Base-by-base conservation (phyloP, 2,797 vertebrate species). In the Falco concolor region DNA sequence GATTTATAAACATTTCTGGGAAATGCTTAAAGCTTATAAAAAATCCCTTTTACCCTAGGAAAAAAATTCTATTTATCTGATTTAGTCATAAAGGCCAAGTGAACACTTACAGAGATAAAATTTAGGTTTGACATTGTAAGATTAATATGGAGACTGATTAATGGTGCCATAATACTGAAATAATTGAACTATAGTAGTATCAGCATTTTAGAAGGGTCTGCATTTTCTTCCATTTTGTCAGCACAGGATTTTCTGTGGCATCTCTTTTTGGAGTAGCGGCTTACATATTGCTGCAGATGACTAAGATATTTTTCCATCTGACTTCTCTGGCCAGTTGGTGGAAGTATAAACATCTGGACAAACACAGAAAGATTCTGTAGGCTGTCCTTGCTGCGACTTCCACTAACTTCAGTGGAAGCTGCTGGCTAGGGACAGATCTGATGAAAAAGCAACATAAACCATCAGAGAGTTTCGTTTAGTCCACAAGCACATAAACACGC, bases 1-100 rank as follows among this genome's bases (percentile, higher is more conserved):
- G 63, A 76, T 69, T 84, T 91, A 79, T 56, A 90, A 96, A 93
- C 93, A 52, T 75, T 79, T 73, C 89, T 87, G 67, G 60, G 70
- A 84, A 90, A 74, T 70, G 69, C 49, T 90, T 88, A 77, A 93
- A 90, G 67, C 40, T 73, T 67, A 67, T n/a, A 38, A 78, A 84
- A 92, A 93, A 88, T 78, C 44, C 47, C 69, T 93, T 92, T 74
- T 89, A 79, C 22, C n/a, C 47, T 76, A 47, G 32, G 23, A 52
- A 72, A 76, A 80, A 69, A 74, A 63, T 34, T 68, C 40, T 93
- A 32, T 90, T 93, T 79, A 67, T 90, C 32, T 70, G 47, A 89
- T 44, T 82, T 69, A 86, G 25, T 84, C 27, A 70, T 32, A 56
- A 87, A 86, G 59, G n/a, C 59, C 52, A 79, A 84, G 32, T 24